These are phyloP conservation scores for Strongylocentrotus purpuratus DNA, from an alignment of 35 echinoderm and acorn worm species.

Conservation along the genomic window DNA sequence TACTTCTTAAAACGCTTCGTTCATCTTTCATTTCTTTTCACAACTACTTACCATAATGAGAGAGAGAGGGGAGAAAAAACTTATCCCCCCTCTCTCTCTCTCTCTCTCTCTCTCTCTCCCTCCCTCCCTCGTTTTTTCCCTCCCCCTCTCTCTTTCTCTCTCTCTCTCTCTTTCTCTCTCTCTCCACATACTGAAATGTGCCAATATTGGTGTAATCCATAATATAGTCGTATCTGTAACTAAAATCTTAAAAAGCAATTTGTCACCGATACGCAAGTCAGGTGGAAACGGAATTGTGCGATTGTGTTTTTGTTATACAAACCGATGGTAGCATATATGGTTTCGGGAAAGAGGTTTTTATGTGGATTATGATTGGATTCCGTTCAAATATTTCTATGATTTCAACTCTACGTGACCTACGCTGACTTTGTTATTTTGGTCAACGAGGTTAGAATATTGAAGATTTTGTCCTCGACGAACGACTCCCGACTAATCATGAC, in stretches of 20 bases:
- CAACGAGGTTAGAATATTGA: background rate
- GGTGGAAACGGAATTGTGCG: background rate
- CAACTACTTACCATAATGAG: no score
- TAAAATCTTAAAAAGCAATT: conserved; percentile 11
- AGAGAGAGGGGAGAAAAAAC: no score
- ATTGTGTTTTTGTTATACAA: background rate
- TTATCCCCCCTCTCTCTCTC: no score
- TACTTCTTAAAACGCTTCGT: no score
- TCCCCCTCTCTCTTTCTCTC: no score
- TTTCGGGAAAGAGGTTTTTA: background rate
- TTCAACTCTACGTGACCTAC: conserved; percentile 15
- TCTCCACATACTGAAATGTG: background rate
- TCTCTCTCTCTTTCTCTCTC: background rate
- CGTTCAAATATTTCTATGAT: conserved; percentile 9
- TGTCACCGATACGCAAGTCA: background rate
- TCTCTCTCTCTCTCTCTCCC: no score
- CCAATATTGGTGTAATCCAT: background rate
- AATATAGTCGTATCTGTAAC: background rate
- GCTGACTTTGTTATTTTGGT: background rate
- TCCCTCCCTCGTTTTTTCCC: no score
- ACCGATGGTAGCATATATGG: background rate
- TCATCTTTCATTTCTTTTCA: no score
- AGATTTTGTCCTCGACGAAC: background rate
- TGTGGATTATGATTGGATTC: background rate
- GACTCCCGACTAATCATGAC: background rate